Evolutionary conservation across 2,797 vertebrate genomes (phyloP).

Genomic region (Rostrhamus sociabilis): DNA sequence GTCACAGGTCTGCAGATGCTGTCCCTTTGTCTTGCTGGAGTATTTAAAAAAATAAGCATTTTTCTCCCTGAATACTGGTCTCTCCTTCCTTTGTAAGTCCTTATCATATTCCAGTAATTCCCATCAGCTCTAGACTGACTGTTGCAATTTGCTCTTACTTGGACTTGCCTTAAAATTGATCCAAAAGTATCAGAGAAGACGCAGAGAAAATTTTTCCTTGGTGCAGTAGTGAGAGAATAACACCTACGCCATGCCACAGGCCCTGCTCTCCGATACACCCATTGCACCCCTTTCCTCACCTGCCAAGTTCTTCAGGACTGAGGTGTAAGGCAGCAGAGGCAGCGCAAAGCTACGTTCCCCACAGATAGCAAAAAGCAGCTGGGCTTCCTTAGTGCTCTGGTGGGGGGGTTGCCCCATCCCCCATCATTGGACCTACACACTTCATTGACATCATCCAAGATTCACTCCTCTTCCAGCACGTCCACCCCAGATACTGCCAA

Average conservation of each 20-base stretch:
- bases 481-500: not conserved
- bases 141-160: not conserved
- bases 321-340: not conserved
- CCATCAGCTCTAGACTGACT: not conserved
- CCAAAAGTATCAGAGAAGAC: not conserved
- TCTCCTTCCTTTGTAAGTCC: not conserved
- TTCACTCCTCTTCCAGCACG: not conserved
- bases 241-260: not conserved
- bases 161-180: not conserved
- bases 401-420: not conserved
- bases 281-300: rapidly evolving
- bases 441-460: not conserved
- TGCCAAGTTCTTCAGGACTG: not conserved
- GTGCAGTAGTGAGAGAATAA: not conserved
- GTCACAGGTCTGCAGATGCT: not conserved
- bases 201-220: not conserved
- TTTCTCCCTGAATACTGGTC: not conserved
- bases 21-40: not conserved
- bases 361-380: not conserved
- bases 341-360: not conserved
- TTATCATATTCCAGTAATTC: not conserved
- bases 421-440: not conserved
- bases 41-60: not conserved
- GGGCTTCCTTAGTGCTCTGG: not conserved
- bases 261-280: rapidly evolving